These are phyloP conservation scores for Julus scandinavius DNA, from an alignment of 2,888 invertebrate genomes.

Conservation along the genomic window DNA sequence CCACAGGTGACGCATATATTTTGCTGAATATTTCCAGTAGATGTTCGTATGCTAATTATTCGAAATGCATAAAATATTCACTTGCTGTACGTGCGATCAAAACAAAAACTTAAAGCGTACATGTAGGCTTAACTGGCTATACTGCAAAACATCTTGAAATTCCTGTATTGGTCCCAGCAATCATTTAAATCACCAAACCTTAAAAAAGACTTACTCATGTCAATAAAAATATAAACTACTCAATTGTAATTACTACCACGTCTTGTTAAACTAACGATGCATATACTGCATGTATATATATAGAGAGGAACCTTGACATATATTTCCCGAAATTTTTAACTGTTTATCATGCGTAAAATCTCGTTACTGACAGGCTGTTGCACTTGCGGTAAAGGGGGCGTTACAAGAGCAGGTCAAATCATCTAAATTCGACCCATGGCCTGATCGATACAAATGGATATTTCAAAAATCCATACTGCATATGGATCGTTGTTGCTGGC, in stretches of 20 bases:
- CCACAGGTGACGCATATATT: constrained; percentile 9
- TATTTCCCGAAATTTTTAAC: neutral
- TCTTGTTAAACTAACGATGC: no score
- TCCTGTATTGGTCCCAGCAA: no score
- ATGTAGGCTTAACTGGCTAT: no score
- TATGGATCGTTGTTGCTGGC: neutral
- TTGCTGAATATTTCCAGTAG: neutral
- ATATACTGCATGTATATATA: no score
- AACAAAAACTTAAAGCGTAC: neutral
- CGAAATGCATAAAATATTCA: neutral
- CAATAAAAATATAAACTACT: no score
- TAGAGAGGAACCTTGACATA: neutral
- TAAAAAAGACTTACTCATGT: no score
- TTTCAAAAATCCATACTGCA: neutral
- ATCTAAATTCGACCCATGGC: neutral
- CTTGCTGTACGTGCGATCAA: no score
- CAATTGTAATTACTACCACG: no score
- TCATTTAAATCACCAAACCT: no score
- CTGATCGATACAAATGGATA: neutral
- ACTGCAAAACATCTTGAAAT: no score
- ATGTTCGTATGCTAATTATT: neutral
- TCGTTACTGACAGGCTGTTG: neutral
- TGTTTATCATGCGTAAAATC: neutral
- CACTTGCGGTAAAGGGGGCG: neutral
- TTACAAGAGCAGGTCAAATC: neutral